Base-by-base conservation (phyloP, 2,888 invertebrate genomes). In the Bedellia somnulentella region DNA sequence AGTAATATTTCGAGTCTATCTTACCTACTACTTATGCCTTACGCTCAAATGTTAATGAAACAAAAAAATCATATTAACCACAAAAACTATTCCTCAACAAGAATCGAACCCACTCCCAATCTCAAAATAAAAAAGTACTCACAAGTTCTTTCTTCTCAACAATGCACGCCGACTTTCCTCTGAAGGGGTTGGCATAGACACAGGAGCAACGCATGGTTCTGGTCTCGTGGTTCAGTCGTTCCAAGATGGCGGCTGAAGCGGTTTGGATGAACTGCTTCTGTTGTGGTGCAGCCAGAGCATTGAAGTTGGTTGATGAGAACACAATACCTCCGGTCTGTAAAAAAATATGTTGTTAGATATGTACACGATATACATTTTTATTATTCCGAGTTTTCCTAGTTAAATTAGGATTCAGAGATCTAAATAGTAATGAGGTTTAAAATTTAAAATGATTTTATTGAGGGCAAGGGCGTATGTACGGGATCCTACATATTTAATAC, bases 241-340 rank as follows among this genome's bases (percentile, higher is more conserved):
- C 58, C 21, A 53, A 52, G 43, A 81, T 66, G 38, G 70, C 66
- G 23, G 57, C 50, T 2, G 75, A 53, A 0, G 79, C 75, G 0
- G 82, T 67, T 44, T 79, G 78, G 15, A 82, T 39, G 61, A 75
- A 85, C 54, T 80, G 79, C 52, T 83, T 82, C 60, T 78, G 80
- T 38, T 80, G 79, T 8, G 64, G 78, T 1, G 77, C 59, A 45
- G 80, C 79, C 32, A 78, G 57, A 1, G 59, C 59, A 30, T 64
- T 37, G 75, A 81, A 84, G 57, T 81, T 82, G 36, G 70, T 67
- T 2, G 80, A 59, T 5, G 83, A 82, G 63, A 87, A 85, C 6
- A 84, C 78, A 9, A 82, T 75, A 12, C 89, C 88, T 29, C 77
- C 79, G 21, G 77, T 66, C 83, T 86, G 60, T 2, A 55, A 24